Evolutionary conservation across 2,113 vertebrate genomes (phyloP), one percentile per base, ranked within the genome.

Genomic region (Perca schrenkii): DNA sequence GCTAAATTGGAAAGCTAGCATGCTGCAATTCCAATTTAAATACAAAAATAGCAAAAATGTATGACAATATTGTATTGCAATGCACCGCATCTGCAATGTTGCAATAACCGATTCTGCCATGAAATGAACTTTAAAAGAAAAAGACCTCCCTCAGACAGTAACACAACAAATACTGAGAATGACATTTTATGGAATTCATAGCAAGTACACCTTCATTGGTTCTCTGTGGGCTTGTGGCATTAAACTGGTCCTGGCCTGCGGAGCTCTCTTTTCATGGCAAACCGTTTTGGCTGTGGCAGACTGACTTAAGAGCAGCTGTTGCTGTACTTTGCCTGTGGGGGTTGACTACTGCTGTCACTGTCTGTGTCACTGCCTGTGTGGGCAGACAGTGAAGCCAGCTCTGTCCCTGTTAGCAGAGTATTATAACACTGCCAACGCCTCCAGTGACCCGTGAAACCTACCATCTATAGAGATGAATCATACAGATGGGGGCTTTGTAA

Each of bases 401-500:
- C 79, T 72, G 88, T 90, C 85, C 90, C 90, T 92, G 90, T 93
- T 91, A 93, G 89, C 82, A 46, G 70, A 87, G 88, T 87, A 89
- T 90, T 87, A 89, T 84, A 91, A 89, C 82, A 83, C 80, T 84
- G 88, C 88, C 91, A 84, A 84, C 80, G 86, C 88, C 90, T 91
- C 91, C 91, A 82, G 80, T 89, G 91, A 94, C 92, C 91, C 76
- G 74, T 90, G 86, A 90, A 92, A 91, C 83, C 87, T 91, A 75
- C 87, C 89, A 91, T 89, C 91, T 91, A 90, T 79, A 91, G 77
- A 88, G 83, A 91, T 92, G 87, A 94, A 92, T 94, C 91, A 91
- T 65, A 86, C 88, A 85, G 86, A 88, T 79, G 79, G 79, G 25
- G 21, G 80, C 87, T 87, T 85, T 82, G 90, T 91, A 92, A 90